A percentile compares a stretch with the other conserved stretches of the same genome.
Evolutionary conservation across 2,797 vertebrate species (phyloP).

Genomic region (Dallia pectoralis): DNA sequence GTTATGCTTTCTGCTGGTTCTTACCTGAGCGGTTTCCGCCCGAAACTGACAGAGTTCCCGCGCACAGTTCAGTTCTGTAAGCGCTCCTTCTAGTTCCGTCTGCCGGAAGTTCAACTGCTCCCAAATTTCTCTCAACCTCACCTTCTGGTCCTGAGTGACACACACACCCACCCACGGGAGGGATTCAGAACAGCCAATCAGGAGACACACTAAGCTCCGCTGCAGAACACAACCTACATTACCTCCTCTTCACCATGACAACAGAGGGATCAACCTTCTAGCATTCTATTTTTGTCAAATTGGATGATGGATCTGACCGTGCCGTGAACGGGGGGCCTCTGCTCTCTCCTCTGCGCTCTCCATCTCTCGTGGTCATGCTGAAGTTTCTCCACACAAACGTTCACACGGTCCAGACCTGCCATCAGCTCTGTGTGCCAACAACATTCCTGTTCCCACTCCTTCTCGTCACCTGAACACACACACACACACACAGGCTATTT

Average conservation of each 20-base stretch:
- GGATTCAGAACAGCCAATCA: neutral
- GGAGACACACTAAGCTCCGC: neutral
- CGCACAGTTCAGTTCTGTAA: slow-evolving; percentile 68
- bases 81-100: slow-evolving; percentile 68
- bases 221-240: neutral
- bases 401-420: slow-evolving; percentile 72
- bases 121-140: slow-evolving; percentile 71
- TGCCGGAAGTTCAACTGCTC: slow-evolving; percentile 67
- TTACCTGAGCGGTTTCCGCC: slow-evolving; percentile 78
- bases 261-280: neutral
- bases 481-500: slow-evolving; percentile 27
- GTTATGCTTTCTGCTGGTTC: slow-evolving; percentile 1
- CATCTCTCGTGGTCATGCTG: slow-evolving; percentile 65
- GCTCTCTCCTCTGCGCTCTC: slow-evolving; percentile 51
- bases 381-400: slow-evolving; percentile 71
- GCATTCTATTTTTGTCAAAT: neutral
- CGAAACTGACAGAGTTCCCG: slow-evolving; percentile 70
- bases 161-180: slow-evolving; percentile 27
- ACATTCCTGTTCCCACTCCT: slow-evolving; percentile 80
- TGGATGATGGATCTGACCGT: slow-evolving; percentile 33
- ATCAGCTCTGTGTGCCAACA: slow-evolving; percentile 67
- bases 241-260: neutral
- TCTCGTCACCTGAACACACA: slow-evolving; percentile 70
- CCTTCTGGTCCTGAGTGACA: slow-evolving; percentile 59
- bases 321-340: slow-evolving; percentile 31